Evolutionary conservation across 2,113 vertebrate genomes (phyloP), one percentile per base, ranked within the genome.

Genomic region (Laterallus jamaicensis): DNA sequence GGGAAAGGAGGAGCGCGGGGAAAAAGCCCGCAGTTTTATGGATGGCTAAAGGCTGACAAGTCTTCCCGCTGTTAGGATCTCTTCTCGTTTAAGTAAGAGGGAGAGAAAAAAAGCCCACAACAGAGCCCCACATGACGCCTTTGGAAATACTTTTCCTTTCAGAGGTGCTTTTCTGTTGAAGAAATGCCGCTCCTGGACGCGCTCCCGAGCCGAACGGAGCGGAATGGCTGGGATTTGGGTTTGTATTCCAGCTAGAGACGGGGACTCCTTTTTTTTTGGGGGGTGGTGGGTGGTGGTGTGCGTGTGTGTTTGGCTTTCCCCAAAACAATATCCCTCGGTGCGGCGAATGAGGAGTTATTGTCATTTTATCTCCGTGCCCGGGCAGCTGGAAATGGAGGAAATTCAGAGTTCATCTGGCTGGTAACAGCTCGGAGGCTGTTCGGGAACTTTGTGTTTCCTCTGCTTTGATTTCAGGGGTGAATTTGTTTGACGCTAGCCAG

Each of bases 1-100:
- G 91, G n/a, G 82, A 92, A 86, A 97, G 97, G 96, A 96, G 97
- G 92, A 93, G 96, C 80, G 68, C 94, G 50, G 71, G 92, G 88
- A 5, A 20, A 40, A 88, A 91, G 42, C 44, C 44, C 44, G 9
- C 82, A 22, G 58, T 93, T 96, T 94, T 94, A 95, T 88, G 96
- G 96, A 86, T 96, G 93, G 96, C 69, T 96, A 29, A 94, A 90
- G 87, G 81, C 94, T 91, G 96, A 91, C 95, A 81, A 88, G 94
- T 75, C 93, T 94, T 82, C 95, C 86, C 82, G 82, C 95, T 86
- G 59, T 68, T 73, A 22, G 56, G 60, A 32, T 83, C 91, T 76
- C 94, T 93, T 62, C 56, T 54, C 42, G 32, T 64, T 77, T 35
- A 69, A 66, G 80, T 63, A 69, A 70, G 40, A 59, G 86, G 4